phyloP scores from a whole-genome alignment of 64 coral and sea anemone species.

The Montipora sp. region DNA sequence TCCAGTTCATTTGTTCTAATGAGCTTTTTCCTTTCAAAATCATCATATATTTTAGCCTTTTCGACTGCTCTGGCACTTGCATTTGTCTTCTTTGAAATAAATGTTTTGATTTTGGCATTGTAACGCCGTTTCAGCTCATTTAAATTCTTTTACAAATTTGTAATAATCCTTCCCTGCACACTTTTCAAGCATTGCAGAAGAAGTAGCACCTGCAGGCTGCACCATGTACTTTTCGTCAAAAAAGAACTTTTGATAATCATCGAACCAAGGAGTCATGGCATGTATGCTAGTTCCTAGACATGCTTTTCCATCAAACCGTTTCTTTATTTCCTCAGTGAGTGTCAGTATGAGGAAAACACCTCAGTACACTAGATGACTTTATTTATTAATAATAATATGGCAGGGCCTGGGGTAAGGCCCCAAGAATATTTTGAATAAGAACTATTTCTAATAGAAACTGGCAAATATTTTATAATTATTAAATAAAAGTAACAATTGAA shows the following conservation, averaged over 20 bases:
- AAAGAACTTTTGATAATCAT: conserved; percentile 46
- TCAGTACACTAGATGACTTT: no score
- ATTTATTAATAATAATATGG: not conserved
- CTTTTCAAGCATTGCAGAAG: conserved; percentile 36
- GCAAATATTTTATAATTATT: not conserved
- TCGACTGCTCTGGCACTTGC: no score
- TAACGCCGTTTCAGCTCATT: no score
- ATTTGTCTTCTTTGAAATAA: no score
- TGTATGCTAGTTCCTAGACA: conserved; percentile 40
- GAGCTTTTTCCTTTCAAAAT: no score
- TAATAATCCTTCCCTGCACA: conserved; percentile 58
- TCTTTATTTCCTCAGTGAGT: conserved; percentile 20
- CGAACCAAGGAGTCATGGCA: conserved; percentile 30
- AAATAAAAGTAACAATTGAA: no score
- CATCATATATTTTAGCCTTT: no score
- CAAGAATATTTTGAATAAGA: conserved; percentile 51
- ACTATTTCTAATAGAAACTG: not conserved
- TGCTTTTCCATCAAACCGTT: conserved; percentile 4
- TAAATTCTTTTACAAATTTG: conserved; percentile 35
- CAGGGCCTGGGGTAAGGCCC: conserved; percentile 46
- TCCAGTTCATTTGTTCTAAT: no score
- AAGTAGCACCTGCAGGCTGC: conserved; percentile 31
- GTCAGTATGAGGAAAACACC: no score
- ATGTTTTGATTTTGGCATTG: no score
- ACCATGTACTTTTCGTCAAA: conserved; percentile 62